Conservation (phyloP, 1,140 invertebrate genomes). For the Drosophila sp. region DNA sequence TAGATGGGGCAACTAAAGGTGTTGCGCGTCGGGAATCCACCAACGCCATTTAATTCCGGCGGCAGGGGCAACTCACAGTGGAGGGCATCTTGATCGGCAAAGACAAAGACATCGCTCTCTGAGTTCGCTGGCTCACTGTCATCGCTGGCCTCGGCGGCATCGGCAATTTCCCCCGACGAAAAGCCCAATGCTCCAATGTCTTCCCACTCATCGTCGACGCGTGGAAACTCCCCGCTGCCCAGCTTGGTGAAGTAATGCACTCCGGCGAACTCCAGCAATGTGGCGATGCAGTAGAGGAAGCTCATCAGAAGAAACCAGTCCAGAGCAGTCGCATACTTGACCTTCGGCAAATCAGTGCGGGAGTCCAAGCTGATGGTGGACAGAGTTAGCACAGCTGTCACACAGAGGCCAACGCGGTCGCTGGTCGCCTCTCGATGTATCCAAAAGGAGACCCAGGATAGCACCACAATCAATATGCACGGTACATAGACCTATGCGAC, state of each 20-base stretch:
- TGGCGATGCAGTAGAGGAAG: conserved; percentile 97
- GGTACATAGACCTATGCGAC: conserved; percentile 93
- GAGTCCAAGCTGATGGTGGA: conserved; percentile 96
- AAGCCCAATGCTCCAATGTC: conserved; percentile 84
- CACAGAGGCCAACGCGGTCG: conserved; percentile 89
- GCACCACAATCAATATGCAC: conserved; percentile 96
- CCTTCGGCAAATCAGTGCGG: conserved; percentile 95
- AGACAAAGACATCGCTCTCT: conserved; percentile 59
- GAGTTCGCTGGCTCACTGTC: conserved; percentile 63
- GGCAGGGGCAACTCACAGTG: conserved; percentile 56
- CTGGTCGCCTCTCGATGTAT: conserved; percentile 97
- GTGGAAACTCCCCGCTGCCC: conserved; percentile 92
- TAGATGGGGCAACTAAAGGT: conserved; percentile 88
- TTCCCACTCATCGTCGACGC: conserved; percentile 92
- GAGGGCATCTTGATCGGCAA: conserved; percentile 52
- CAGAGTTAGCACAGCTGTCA: conserved; percentile 95
- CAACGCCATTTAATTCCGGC: conserved; percentile 38
- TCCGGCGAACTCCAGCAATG: conserved; percentile 95
- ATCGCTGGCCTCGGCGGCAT: conserved; percentile 42
- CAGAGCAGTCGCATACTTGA: conserved; percentile 95
- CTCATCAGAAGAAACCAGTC: conserved; percentile 97
- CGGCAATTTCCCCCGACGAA: conserved; percentile 25
- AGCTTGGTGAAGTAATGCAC: conserved; percentile 98
- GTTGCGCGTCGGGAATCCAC: conserved; percentile 82
- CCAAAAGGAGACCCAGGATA: conserved; percentile 99